These are phyloP conservation scores for Athalia circularis DNA, from an alignment of 2,888 invertebrate genomes.

Conservation along the genomic window DNA sequence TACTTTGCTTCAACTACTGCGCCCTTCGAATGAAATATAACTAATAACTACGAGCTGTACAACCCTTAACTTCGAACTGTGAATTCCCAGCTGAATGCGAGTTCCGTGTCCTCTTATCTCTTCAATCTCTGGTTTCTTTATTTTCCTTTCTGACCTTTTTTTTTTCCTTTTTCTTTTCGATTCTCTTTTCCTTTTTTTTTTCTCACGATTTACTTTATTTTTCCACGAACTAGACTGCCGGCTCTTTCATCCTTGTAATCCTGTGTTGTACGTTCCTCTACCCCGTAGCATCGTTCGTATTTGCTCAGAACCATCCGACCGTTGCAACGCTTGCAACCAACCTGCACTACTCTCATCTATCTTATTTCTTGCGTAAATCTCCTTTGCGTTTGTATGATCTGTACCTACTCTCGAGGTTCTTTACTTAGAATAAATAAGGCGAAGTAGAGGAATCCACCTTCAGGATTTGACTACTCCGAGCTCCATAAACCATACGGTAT, in stretches of 20 bases:
- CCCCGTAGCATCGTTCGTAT: background rate
- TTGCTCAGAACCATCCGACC: constrained; percentile 24
- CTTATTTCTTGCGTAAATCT: constrained; percentile 5
- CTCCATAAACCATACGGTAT: background rate
- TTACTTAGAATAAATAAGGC: too few species aligned
- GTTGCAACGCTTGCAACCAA: background rate
- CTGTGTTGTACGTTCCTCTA: constrained; percentile 5
- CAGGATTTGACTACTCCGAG: too few species aligned
- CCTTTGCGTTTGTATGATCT: background rate
- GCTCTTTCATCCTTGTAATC: constrained; percentile 18
- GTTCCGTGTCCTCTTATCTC: background rate
- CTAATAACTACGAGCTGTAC: background rate
- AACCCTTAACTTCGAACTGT: background rate
- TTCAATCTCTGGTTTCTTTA: constrained; percentile 15
- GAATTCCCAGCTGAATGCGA: background rate
- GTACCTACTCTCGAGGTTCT: background rate
- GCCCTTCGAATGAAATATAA: constrained; percentile 1
- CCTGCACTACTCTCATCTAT: constrained; percentile 5
- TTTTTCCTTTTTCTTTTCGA: background rate
- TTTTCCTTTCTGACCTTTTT: background rate
- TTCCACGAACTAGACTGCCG: background rate
- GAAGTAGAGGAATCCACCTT: too few species aligned
- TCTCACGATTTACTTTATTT: background rate
- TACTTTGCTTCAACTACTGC: background rate
- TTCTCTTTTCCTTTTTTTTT: background rate